Evolutionary conservation across 2,113 vertebrate genomes (phyloP).

Genomic region (Verasper variegatus): DNA sequence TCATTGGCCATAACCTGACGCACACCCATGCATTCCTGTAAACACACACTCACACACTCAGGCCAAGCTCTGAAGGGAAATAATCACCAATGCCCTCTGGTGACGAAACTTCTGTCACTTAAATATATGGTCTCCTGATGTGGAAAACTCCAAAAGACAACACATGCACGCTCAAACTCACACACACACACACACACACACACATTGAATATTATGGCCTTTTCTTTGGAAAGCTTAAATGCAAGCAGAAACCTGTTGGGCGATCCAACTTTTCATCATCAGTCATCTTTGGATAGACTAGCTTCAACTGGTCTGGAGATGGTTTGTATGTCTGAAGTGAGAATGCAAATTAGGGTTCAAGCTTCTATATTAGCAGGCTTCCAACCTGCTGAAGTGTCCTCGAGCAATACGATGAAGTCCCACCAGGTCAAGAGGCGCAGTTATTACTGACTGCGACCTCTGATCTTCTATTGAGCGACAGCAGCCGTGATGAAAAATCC

Average conservation of each 20-base stretch:
- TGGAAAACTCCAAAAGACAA: constrained; percentile 62
- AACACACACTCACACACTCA: constrained; percentile 38
- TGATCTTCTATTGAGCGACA: constrained; percentile 20
- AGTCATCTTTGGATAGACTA: constrained; percentile 64
- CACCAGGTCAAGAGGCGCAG: constrained; percentile 13
- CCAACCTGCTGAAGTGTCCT: constrained; percentile 28
- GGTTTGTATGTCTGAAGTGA: constrained; percentile 24
- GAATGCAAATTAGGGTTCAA: constrained; percentile 23
- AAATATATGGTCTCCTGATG: constrained; percentile 73
- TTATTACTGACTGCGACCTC: constrained; percentile 34
- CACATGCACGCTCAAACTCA: constrained; percentile 19
- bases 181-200: constrained; percentile 23
- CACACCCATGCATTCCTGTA: constrained; percentile 39
- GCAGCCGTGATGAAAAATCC: constrained; percentile 4
- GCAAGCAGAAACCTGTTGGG: constrained; percentile 79
- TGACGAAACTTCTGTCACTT: constrained; percentile 72
- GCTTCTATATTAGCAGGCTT: constrained; percentile 2
- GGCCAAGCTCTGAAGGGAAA: constrained; percentile 40
- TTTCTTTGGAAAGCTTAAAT: constrained; percentile 54
- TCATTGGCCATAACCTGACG: constrained; percentile 51
- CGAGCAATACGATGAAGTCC: constrained; percentile 34
- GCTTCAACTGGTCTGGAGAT: constrained; percentile 68
- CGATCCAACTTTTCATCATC: constrained; percentile 69
- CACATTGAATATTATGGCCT: constrained; percentile 38
- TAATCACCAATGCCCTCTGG: constrained; percentile 69